Percentiles rank a stretch among this genome's conserved stretches.
phyloP scores from a whole-genome alignment of 2,888 invertebrate species.

The Neoascia interrupta region DNA sequence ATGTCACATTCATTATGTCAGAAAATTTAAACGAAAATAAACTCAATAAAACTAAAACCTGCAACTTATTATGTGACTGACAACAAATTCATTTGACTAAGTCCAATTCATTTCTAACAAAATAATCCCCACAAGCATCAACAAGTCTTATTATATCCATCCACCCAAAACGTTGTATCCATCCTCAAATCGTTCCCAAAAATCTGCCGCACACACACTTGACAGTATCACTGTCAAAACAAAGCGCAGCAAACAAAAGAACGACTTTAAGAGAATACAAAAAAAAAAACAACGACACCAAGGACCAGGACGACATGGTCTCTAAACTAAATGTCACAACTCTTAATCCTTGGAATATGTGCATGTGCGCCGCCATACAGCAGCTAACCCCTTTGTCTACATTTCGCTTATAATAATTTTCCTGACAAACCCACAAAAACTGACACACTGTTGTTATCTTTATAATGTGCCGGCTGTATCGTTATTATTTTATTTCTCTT shows the following conservation, averaged over 20 bases:
- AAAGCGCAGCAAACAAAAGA: constrained; percentile 4
- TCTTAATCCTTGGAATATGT: constrained; percentile 39
- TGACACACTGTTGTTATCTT: constrained; percentile 36
- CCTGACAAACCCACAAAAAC: constrained; percentile 28
- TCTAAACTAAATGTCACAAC: constrained; percentile 40
- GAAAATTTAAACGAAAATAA: neutral
- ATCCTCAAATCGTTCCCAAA: neutral
- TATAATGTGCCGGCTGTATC: constrained; percentile 9
- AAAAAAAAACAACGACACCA: neutral
- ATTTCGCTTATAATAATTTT: constrained; percentile 23
- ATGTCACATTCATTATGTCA: constrained; percentile 2
- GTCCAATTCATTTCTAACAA: constrained; percentile 33
- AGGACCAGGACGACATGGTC: constrained; percentile 6
- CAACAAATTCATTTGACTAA: constrained; percentile 23
- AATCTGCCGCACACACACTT: constrained; percentile 3
- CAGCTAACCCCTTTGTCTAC: no score
- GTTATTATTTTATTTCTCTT: constrained; percentile 33
- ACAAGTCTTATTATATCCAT: constrained; percentile 18
- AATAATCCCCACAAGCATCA: constrained; percentile 24
- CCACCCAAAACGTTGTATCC: neutral
- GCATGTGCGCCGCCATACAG: no score
- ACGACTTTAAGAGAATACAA: neutral
- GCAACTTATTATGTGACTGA: constrained; percentile 1
- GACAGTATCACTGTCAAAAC: constrained; percentile 8
- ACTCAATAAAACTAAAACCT: no score